Base-by-base conservation (phyloP, 2,888 invertebrate genomes). In the Doris montereyensis region DNA sequence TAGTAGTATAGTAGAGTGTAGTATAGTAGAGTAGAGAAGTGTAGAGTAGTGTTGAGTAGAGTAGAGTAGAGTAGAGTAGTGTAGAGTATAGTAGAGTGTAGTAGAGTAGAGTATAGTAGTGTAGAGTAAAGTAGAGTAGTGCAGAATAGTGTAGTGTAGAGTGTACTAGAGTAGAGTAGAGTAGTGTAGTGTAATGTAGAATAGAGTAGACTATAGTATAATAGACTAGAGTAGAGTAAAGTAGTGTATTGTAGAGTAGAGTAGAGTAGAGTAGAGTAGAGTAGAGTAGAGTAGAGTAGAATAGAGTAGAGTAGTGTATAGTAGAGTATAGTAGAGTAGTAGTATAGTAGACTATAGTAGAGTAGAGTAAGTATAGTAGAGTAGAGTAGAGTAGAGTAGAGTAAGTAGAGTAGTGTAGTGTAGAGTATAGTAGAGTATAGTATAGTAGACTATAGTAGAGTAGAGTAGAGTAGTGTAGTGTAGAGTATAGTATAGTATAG, bases 141-240 rank as follows among this genome's bases (percentile, higher is more conserved):
- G 62, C 34, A 30, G 70, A 17, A 34, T 70, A 70, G 68, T 28
- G 28, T 70, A 70, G 70, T 10, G 70, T 70, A 70, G 70, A 17
- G 32, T 70, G 34, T 30, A 30, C 10, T 70, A 2, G 28, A 28
- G 70, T n/a, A 32, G 30, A 17, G 26, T 26, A 24, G 4, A 17
- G 30, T 30, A 28, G 30, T 30, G 3, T 21, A n/a, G 34, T 30
- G 3, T 21, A n/a, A 32, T 2, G 21, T 30, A 4, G 21, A 68
- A 32, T 3, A 32, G 2, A 8, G 28, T 28, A 32, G 4, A 26
- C 8, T 17, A 32, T 13, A 26, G 68, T 8, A 32, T 8, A 68
- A 32, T 17, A 32, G 4, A 26, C 28, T 28, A 32, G 2, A 68
- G 68, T 8, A 32, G 5, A 17, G 17, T 24, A 32, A 3, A 68